These are phyloP conservation scores for Eclectus roratus DNA, from an alignment of 2,113 vertebrate genomes.

Conservation along the genomic window DNA sequence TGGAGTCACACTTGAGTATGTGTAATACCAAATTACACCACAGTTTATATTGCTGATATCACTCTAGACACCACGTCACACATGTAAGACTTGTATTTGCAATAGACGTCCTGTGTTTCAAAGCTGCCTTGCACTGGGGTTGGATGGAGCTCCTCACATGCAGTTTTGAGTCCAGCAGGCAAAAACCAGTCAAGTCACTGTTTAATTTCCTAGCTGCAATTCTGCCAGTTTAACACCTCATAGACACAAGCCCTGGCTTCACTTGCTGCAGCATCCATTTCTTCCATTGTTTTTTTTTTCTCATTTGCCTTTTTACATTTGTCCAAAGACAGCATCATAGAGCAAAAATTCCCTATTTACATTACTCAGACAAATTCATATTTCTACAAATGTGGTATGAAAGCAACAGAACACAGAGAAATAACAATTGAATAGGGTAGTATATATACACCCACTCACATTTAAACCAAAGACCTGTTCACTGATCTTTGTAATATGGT, in stretches of 20 bases:
- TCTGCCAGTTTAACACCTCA: background rate
- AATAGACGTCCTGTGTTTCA: background rate
- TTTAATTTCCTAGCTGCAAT: background rate
- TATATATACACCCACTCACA: background rate
- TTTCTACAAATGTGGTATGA: background rate
- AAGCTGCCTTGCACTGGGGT: background rate
- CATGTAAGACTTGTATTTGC: background rate
- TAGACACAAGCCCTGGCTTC: background rate
- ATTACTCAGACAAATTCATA: background rate
- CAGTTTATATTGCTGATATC: background rate
- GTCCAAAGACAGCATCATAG: background rate
- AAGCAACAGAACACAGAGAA: background rate
- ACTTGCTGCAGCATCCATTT: background rate
- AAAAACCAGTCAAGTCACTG: background rate
- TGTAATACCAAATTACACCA: background rate
- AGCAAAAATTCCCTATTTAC: background rate
- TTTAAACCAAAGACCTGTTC: background rate
- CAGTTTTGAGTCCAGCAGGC: background rate
- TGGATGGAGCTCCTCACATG: background rate
- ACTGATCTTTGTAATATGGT: background rate
- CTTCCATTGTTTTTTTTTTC: background rate
- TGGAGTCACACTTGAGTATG: accelerated
- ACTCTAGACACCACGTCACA: background rate
- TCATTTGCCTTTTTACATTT: background rate
- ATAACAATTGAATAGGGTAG: background rate